Evolutionary conservation across 2,888 invertebrate species (phyloP).

Genomic region (Tenthredo livida): DNA sequence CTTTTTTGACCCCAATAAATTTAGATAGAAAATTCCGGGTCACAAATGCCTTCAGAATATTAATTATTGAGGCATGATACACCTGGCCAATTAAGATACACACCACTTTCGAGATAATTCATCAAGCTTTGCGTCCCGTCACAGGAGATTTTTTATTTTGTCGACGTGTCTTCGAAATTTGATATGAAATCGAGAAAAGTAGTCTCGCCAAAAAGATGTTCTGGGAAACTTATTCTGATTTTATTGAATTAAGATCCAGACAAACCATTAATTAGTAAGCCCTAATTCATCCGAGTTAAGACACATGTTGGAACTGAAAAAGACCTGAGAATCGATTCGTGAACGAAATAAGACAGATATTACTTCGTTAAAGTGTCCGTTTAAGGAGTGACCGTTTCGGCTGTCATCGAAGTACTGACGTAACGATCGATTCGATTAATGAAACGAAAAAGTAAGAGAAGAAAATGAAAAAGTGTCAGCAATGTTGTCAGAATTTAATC

Average conservation of each 20-base stretch:
- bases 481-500: constrained; percentile 31
- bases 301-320: background rate
- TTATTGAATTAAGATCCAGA: background rate
- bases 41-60: too few relatives aligned
- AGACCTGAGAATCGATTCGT: background rate
- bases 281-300: background rate
- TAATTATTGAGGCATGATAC: too few relatives aligned
- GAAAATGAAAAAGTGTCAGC: constrained; percentile 33
- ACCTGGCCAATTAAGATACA: too few relatives aligned
- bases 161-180: too few relatives aligned
- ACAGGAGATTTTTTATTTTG: too few relatives aligned
- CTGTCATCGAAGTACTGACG: background rate
- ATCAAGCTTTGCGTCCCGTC: too few relatives aligned
- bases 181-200: too few relatives aligned
- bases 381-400: background rate
- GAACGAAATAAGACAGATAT: background rate
- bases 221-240: background rate
- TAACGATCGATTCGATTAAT: background rate
- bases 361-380: background rate
- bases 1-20: too few relatives aligned
- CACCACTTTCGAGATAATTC: too few relatives aligned
- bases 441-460: background rate
- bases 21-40: too few relatives aligned
- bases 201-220: too few relatives aligned
- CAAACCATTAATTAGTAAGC: background rate